A percentile compares a stretch with the other conserved stretches of the same genome.
Conservation (phyloP, 2,797 vertebrate species). For the Lithobates sylvaticus region DNA sequence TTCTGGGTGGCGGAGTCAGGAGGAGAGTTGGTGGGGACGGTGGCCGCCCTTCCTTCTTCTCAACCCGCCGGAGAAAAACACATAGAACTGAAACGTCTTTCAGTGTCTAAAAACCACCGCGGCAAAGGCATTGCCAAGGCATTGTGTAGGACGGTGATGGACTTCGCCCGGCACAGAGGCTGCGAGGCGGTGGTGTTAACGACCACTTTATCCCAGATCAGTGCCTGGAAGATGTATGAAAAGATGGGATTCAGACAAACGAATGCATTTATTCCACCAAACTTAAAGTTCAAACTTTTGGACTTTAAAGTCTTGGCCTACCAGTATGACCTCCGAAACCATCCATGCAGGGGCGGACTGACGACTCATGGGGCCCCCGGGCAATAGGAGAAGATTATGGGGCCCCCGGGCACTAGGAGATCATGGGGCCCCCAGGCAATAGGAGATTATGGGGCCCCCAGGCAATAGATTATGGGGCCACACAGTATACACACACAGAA, state of each 20-base stretch:
- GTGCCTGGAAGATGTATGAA: conserved; percentile 82
- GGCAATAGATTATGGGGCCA: no score
- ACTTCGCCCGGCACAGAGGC: conserved; percentile 75
- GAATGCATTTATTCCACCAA: conserved; percentile 62
- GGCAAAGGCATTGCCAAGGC: conserved; percentile 78
- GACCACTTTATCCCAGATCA: conserved; percentile 79
- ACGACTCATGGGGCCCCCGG: no score
- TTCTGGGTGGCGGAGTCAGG: conserved; percentile 85
- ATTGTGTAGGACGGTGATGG: conserved; percentile 76
- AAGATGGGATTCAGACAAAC: conserved; percentile 75
- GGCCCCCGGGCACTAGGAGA: no score
- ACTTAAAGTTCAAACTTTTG: conserved; percentile 64
- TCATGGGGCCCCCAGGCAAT: no score
- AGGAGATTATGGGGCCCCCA: no score
- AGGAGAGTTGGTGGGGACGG: conserved; percentile 76
- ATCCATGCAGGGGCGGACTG: no score
- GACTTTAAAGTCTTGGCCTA: conserved; percentile 79
- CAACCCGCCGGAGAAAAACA: conserved; percentile 35
- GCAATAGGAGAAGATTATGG: no score
- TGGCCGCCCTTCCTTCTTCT: conserved; percentile 69
- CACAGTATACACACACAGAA: no score
- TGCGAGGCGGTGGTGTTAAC: conserved; percentile 72
- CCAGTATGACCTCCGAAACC: conserved; percentile 68
- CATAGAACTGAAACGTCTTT: conserved; percentile 82
- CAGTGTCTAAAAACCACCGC: conserved; percentile 74